Conservation (phyloP, 2,888 invertebrate genomes). For the Meiosimyza platycephala region DNA sequence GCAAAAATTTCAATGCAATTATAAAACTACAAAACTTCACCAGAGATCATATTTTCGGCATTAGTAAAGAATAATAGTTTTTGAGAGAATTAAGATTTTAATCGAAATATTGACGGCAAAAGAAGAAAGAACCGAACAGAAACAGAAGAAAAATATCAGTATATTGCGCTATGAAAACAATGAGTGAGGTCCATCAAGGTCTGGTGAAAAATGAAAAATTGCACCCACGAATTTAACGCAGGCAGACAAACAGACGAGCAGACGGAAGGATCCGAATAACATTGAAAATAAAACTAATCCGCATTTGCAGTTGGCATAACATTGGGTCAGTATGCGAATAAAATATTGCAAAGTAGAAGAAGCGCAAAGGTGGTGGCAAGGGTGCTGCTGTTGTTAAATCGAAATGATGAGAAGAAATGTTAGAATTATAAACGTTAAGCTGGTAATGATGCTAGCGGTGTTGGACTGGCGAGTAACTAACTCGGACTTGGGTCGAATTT, state of each 20-base stretch:
- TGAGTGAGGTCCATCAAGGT: conserved; percentile 20
- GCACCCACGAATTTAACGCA: conserved; percentile 14
- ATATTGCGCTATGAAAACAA: conserved; percentile 12
- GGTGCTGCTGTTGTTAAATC: background rate
- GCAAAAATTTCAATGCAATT: too few relatives aligned
- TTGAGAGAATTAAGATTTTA: conserved; percentile 1
- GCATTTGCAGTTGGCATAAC: conserved; percentile 9
- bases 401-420: conserved; percentile 5
- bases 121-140: conserved; percentile 6
- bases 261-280: background rate
- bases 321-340: conserved; percentile 20
- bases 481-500: too few relatives aligned
- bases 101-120: background rate
- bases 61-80: background rate
- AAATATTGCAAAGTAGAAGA: background rate
- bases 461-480: too few relatives aligned
- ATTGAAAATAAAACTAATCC: background rate
- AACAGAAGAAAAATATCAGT: background rate
- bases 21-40: too few relatives aligned
- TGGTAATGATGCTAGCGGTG: background rate
- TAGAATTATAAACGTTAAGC: conserved; percentile 15
- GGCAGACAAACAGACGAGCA: background rate
- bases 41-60: background rate
- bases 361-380: background rate
- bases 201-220: conserved; percentile 23